Evolutionary conservation across 2,888 invertebrate species (phyloP).

Genomic region (Temnothorax rugatulus): DNA sequence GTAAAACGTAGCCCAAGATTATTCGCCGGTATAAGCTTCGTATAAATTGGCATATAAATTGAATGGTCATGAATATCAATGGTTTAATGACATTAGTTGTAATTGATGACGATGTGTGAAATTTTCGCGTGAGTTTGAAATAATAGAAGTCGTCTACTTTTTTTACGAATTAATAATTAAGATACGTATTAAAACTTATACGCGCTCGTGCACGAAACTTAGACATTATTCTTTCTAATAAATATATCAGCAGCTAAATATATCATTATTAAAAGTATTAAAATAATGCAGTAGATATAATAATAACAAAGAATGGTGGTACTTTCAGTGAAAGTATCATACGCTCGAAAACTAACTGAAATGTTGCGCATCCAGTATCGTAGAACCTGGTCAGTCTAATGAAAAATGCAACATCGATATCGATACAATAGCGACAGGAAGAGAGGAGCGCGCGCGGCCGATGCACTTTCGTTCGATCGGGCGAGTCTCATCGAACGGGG

Average conservation of each 20-base stretch:
- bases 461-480: conserved; percentile 51
- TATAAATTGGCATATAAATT: conserved; percentile 28
- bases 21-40: not conserved
- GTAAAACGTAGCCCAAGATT: conserved; percentile 28
- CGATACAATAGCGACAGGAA: conserved; percentile 53
- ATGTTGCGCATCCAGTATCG: not conserved
- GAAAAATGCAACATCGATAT: conserved; percentile 49
- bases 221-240: not conserved
- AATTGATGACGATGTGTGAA: not conserved
- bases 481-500: conserved; percentile 29
- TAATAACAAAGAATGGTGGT: not conserved
- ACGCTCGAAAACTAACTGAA: not conserved
- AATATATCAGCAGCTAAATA: not conserved
- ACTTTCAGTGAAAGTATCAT: not conserved
- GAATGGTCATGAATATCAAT: conserved; percentile 14
- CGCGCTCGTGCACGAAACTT: no score
- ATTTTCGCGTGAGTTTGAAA: not conserved
- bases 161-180: not conserved
- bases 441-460: conserved; percentile 42
- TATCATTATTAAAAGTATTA: not conserved
- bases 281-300: not conserved
- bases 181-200: not conserved
- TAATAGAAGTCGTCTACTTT: not conserved
- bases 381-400: conserved; percentile 29
- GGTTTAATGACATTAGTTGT: not conserved